Evolutionary conservation across 2,797 vertebrate genomes (phyloP).

Genomic region (Semotilus atromaculatus): DNA sequence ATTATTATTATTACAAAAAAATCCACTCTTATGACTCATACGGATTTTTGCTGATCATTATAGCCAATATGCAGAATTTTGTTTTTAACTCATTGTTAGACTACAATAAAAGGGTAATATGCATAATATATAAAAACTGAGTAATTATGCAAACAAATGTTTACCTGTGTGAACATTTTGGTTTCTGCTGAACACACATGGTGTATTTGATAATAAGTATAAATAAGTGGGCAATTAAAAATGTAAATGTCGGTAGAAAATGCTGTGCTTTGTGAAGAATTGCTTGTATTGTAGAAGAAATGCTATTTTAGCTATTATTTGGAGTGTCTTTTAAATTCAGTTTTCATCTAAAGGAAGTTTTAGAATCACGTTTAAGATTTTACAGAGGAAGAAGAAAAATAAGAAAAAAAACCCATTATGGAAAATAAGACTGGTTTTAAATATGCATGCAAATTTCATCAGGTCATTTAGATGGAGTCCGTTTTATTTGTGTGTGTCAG

Average conservation of each 20-base stretch:
- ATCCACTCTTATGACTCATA: background rate
- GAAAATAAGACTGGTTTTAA: constrained; percentile 11
- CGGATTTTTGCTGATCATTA: background rate
- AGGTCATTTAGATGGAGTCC: background rate
- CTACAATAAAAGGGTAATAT: background rate
- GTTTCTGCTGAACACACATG: background rate
- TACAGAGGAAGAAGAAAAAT: background rate
- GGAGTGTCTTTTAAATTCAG: background rate
- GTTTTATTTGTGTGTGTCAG: constrained; percentile 36
- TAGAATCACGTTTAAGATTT: background rate
- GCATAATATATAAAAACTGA: background rate
- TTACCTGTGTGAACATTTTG: background rate
- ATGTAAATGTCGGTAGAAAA: background rate
- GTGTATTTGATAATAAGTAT: background rate
- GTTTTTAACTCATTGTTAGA: background rate
- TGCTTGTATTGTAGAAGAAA: background rate
- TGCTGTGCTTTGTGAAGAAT: background rate
- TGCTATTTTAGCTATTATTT: background rate
- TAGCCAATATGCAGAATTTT: too few species aligned
- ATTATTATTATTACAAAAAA: background rate
- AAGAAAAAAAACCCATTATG: background rate
- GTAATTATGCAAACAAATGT: background rate
- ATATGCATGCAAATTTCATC: constrained; percentile 45
- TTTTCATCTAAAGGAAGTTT: background rate
- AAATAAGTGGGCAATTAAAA: background rate